A percentile compares a stretch with the other conserved stretches of the same genome.
Evolutionary conservation across 2,797 vertebrate genomes (phyloP).

Genomic region (Thalassophryne amazonica): DNA sequence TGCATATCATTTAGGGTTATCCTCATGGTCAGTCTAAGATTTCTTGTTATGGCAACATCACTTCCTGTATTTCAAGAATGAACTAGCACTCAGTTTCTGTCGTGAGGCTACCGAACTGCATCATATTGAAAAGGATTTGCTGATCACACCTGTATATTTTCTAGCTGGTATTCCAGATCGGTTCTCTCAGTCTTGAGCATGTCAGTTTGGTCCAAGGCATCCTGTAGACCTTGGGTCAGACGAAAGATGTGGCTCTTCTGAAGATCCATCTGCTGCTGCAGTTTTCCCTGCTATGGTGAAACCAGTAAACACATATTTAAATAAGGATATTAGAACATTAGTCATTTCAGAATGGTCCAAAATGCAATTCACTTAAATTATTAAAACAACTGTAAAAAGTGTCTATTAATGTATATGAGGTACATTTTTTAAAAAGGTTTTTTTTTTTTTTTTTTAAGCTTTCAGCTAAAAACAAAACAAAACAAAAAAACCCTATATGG

Average conservation of each 20-base stretch:
- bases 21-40: slow-evolving; percentile 1
- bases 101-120: neutral
- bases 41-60: slow-evolving; percentile 12
- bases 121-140: neutral
- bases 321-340: neutral
- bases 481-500: neutral
- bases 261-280: slow-evolving; percentile 98
- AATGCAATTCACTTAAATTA: neutral
- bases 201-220: slow-evolving; percentile 94
- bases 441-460: neutral
- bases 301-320: slow-evolving; percentile 11
- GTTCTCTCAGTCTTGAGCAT: slow-evolving; percentile 97
- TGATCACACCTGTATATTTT: slow-evolving; percentile 77
- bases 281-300: slow-evolving; percentile 87
- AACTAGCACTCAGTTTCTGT: slow-evolving; percentile 11
- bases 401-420: too few species aligned
- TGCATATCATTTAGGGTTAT: slow-evolving; percentile 9
- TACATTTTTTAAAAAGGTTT: too few species aligned
- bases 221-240: slow-evolving; percentile 95
- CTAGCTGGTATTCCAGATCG: slow-evolving; percentile 91
- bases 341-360: neutral
- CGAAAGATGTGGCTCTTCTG: slow-evolving; percentile 98
- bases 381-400: too few species aligned
- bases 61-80: slow-evolving; percentile 9
- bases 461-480: neutral